Base-by-base conservation (phyloP, 53 echinoderm and acorn worm species). In the Hippasteria phrygiana region DNA sequence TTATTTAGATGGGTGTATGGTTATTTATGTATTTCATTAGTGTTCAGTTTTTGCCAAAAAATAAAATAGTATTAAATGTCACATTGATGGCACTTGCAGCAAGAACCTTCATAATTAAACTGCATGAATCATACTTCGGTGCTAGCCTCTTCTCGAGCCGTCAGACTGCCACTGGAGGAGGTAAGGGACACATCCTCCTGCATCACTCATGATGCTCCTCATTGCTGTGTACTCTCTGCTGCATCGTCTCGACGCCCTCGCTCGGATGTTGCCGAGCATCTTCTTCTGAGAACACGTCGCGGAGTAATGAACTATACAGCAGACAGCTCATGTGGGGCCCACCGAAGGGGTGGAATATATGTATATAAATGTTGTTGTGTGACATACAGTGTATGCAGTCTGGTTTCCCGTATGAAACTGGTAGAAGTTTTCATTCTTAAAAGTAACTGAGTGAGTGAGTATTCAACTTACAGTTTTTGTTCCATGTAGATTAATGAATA, bases 231-330 rank as follows among this genome's bases (percentile, higher is more conserved):
- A 43, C 54, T 48, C 16, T 18, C 31, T 50, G 13, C 2, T 24
- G 51, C 34, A 35, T 20, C 20, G 1, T 69, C 70, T 13, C 51
- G 31, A 33, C 76, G 31, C 34, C 76, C 76, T 50, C 34, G 17
- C 50, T 43, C 32, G 76, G 35, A 59, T 59, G 59, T 24, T 59
- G 16, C 3, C 59, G 2, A 3, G 16, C 8, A 42, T 53, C 75
- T 4, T 75, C 75, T 75, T 43, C 75, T n/a, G 38, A 77, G 77
- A 55, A 18, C 59, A 12, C 39, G 62, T 62, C 38, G 54, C 12
- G 16, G 62, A 79, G 62, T 79, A 79, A 79, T 79, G 79, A 79
- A 79, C 62, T 62, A 79, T 79, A 62, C 62, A 79, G 59, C 79
- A 79, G 62, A 79, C 42, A 1, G 41, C 1, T 37, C 39, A 22